Evolutionary conservation across 2,888 invertebrate genomes (phyloP).

Genomic region (Hedychridium roseum): DNA sequence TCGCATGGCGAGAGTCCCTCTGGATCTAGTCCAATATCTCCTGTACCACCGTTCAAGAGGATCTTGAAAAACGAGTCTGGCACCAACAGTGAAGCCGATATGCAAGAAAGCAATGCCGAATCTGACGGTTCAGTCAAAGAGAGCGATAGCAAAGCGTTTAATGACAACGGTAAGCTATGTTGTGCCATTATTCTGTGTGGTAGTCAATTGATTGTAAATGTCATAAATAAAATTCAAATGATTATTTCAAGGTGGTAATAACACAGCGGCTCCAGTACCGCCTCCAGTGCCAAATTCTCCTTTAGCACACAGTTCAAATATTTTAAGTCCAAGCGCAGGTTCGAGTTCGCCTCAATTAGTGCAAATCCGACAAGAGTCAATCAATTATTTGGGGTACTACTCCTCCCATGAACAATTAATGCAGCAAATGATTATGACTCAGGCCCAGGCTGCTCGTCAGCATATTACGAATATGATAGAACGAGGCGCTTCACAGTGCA

Average conservation of each 20-base stretch:
- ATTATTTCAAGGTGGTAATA: no score
- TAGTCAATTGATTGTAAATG: no score
- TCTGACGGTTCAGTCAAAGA: constrained; percentile 18
- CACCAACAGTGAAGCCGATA: no score
- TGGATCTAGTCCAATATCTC: constrained; percentile 44
- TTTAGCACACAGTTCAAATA: constrained; percentile 42
- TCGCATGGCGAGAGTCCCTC: constrained; percentile 47
- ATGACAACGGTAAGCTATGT: constrained; percentile 30
- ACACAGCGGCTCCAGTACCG: constrained; percentile 52
- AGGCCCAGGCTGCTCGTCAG: constrained; percentile 67
- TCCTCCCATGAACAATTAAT: constrained; percentile 74
- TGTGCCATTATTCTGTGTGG: no score
- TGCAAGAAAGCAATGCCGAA: constrained; percentile 17
- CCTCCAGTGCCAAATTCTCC: constrained; percentile 60
- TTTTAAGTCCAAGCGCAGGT: constrained; percentile 23
- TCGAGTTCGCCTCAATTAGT: constrained; percentile 41
- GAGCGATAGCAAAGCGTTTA: constrained; percentile 15
- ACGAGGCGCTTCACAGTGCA: constrained; percentile 73
- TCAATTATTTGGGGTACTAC: constrained; percentile 76
- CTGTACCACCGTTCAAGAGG: constrained; percentile 22
- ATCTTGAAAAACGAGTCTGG: no score
- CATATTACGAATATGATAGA: constrained; percentile 71
- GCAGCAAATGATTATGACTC: constrained; percentile 70
- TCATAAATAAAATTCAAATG: no score
- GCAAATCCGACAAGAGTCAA: constrained; percentile 68